Evolutionary conservation across 2,888 invertebrate genomes (phyloP), one percentile per base, ranked within the genome.

Genomic region (Scelioninae gen. 1): DNA sequence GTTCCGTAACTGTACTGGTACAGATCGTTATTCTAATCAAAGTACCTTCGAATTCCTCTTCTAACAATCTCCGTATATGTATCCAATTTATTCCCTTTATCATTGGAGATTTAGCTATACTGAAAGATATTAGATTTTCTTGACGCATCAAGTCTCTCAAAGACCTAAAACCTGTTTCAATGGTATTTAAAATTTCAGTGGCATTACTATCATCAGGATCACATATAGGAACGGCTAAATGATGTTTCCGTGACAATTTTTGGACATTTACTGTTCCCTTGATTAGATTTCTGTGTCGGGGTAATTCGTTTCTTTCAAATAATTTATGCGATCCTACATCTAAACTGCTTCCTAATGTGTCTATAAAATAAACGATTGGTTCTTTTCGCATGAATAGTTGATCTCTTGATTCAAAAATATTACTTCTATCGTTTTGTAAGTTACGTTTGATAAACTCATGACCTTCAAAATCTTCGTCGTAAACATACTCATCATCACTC

Each of bases 41-140:
- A 1, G 5, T 13, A 15, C 31, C 32, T 7, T 29, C 5, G n/a
- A 53, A 53, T 29, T 29, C n/a, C 11, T 53, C 53, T 29, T 10
- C 29, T 1, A 53, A 23, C 4, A 53, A 6, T 53, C 29, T 53
- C 5, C n/a, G 5, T 29, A 53, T 53, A 31, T 53, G 31, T 8
- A 1, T 11, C 66, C 74, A 47, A 49, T 29, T 43, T 16, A 65
- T 56, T 29, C 56, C 13, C 5, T 45, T 51, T 16, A 43, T 53
- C 0, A 31, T 5, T 6, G 43, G 31, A 0, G 34, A 32, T 16
- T 38, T 51, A 3, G 43, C 51, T 0, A 68, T 47, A 13, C 53
- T 53, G 15, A 68, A 32, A 8, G 31, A 43, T 5, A 0, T 29
- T 4, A 68, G 8, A 1, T 29, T 13, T 16, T n/a, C 6, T 23